These are phyloP conservation scores for Phymatocera aterrima DNA, from an alignment of 2,888 invertebrate genomes.

Conservation along the genomic window DNA sequence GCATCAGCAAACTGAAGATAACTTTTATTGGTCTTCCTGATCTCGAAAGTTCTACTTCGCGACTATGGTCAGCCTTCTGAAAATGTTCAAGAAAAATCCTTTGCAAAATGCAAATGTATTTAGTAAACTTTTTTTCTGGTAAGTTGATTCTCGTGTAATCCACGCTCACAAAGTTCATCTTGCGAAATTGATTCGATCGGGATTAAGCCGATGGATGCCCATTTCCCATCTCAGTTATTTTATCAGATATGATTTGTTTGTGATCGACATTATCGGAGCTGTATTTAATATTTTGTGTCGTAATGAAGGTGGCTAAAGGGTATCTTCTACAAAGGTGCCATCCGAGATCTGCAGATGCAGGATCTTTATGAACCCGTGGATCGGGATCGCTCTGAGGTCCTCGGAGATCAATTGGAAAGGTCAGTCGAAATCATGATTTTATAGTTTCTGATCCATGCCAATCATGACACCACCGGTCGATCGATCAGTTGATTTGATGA, in stretches of 20 bases:
- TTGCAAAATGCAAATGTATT: conserved; percentile 57
- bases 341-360: conserved; percentile 65
- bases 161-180: conserved; percentile 31
- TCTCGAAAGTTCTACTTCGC: background rate
- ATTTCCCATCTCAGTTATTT: too few species aligned
- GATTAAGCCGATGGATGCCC: too few species aligned
- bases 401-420: conserved; percentile 70
- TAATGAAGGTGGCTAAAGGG: conserved; percentile 74
- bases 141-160: conserved; percentile 70
- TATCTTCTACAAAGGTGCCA: conserved; percentile 70
- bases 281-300: too few species aligned
- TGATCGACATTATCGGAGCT: too few species aligned
- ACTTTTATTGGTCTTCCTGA: background rate
- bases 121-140: conserved; percentile 78
- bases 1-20: background rate
- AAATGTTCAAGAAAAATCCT: conserved; percentile 53
- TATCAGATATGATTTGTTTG: too few species aligned
- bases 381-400: conserved; percentile 67
- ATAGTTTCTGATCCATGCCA: too few species aligned
- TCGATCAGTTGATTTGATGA: too few species aligned
- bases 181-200: too few species aligned
- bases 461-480: too few species aligned
- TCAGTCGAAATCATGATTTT: conserved; percentile 53
- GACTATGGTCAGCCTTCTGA: conserved; percentile 51
- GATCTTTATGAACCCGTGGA: conserved; percentile 71